phyloP scores from a whole-genome alignment of 2,113 vertebrate genomes.

The Motacilla alba region DNA sequence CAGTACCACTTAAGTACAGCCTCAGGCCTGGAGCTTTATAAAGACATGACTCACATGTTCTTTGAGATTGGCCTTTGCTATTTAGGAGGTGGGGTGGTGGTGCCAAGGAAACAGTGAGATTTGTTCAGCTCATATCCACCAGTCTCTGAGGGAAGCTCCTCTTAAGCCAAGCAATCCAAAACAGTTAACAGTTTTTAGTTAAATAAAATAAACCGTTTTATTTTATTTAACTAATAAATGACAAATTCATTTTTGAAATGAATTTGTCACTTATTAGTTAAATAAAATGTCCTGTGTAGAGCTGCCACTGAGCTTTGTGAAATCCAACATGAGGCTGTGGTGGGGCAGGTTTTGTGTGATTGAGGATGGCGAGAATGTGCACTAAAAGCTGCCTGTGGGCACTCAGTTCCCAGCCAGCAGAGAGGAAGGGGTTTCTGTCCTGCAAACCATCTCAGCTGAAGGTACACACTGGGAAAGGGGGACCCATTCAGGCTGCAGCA shows the following conservation, averaged over 20 bases:
- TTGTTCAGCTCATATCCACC: not conserved
- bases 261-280: not conserved
- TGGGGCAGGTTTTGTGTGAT: not conserved
- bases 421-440: not conserved
- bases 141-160: not conserved
- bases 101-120: not conserved
- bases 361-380: not conserved
- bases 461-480: not conserved
- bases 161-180: not conserved
- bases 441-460: not conserved
- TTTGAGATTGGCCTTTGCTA: not conserved
- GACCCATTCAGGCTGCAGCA: rapidly evolving
- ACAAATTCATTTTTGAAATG: not conserved
- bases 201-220: not conserved
- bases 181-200: not conserved
- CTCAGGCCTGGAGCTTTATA: not conserved
- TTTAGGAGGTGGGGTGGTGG: not conserved
- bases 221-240: not conserved
- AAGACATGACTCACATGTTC: not conserved
- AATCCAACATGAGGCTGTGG: not conserved
- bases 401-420: not conserved
- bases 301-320: not conserved
- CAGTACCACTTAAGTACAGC: not conserved
- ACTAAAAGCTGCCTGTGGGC: rapidly evolving
- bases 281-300: not conserved